Conservation (phyloP, 2,113 vertebrate genomes). For the Cochlearius cochlearius region DNA sequence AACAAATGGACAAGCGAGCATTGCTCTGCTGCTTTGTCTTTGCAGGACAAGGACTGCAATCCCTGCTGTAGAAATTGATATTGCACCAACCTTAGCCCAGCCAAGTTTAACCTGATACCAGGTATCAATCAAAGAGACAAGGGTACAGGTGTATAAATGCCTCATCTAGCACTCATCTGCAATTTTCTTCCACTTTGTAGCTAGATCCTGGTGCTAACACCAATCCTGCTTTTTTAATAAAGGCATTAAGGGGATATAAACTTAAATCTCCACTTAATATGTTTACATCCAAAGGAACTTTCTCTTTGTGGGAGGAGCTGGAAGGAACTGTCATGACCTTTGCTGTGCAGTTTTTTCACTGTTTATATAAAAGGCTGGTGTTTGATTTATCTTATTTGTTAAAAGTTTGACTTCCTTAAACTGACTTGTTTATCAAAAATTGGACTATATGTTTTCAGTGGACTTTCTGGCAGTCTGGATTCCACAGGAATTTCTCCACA, state of each 20-base stretch:
- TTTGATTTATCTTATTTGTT: not conserved
- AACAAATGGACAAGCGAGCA: not conserved
- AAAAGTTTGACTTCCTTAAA: not conserved
- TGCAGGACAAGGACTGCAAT: not conserved
- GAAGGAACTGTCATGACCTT: not conserved
- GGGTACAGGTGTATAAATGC: accelerated
- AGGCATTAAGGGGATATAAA: not conserved
- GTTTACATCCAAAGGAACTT: not conserved
- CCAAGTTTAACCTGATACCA: not conserved
- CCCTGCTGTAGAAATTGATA: not conserved
- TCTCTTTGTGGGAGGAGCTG: not conserved
- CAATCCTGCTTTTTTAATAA: not conserved
- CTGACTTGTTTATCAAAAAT: not conserved
- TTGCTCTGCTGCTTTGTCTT: not conserved
- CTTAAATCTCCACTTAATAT: not conserved
- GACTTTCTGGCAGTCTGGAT: not conserved
- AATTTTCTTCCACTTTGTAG: not conserved
- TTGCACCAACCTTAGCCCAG: not conserved
- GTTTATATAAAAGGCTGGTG: not conserved
- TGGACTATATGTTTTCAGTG: not conserved
- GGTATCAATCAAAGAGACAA: not conserved
- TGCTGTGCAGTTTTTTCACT: not conserved
- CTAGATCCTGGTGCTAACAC: not conserved
- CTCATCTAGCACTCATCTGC: not conserved
- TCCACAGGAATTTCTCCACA: not conserved